These are phyloP conservation scores for Sminthurinus aureus DNA, from an alignment of 2,888 invertebrate species.

Conservation along the genomic window DNA sequence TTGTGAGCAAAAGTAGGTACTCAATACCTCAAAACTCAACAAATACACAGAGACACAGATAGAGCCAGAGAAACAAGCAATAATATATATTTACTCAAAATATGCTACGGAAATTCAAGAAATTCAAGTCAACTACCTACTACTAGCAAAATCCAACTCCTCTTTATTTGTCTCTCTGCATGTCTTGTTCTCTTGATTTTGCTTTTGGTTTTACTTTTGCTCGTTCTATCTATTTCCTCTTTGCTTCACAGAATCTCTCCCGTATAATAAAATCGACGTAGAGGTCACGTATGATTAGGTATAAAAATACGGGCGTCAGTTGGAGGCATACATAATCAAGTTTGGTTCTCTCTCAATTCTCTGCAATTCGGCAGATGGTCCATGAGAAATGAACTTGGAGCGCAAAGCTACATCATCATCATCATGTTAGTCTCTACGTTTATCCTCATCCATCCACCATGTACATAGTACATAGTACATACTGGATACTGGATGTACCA, in stretches of 20 bases:
- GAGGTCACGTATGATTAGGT: constrained; percentile 58
- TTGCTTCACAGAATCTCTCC: constrained; percentile 12
- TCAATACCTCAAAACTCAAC: not conserved
- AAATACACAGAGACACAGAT: not conserved
- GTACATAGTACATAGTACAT: not conserved
- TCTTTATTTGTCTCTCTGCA: not conserved
- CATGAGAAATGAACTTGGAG: constrained; percentile 41
- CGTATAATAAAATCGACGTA: constrained; percentile 35
- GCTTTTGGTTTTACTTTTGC: not conserved
- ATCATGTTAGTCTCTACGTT: not conserved
- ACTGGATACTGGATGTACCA: not conserved
- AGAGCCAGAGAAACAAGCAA: not conserved
- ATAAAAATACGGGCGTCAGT: constrained; percentile 58
- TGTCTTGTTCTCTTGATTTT: no score
- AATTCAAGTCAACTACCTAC: constrained; percentile 14
- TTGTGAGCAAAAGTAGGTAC: constrained; percentile 2
- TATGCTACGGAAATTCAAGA: constrained; percentile 28
- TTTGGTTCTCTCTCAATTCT: constrained; percentile 40
- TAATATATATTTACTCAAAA: constrained; percentile 32
- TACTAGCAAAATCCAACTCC: not conserved
- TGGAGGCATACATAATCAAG: constrained; percentile 56
- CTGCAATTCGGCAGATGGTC: constrained; percentile 56
- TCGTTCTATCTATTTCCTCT: not conserved
- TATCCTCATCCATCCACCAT: not conserved
- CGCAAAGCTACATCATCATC: constrained; percentile 32